Conservation (phyloP, 2,888 invertebrate genomes). For the Melipona beecheii region DNA sequence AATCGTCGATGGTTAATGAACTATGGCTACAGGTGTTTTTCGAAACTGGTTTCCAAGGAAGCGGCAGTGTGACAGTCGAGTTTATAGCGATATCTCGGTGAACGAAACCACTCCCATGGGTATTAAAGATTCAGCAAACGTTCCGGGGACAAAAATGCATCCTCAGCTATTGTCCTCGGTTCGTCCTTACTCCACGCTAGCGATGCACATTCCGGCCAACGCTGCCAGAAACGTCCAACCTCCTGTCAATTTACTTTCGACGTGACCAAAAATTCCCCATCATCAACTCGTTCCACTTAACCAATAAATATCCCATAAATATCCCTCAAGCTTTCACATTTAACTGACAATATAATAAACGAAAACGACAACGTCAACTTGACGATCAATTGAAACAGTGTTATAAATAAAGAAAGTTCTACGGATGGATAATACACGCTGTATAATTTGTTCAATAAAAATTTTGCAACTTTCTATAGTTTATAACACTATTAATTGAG, state of each 20-base stretch:
- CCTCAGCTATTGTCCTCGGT: constrained; percentile 75
- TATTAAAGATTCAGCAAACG: constrained; percentile 75
- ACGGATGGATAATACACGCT: neutral
- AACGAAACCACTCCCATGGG: constrained; percentile 72
- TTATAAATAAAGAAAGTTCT: neutral
- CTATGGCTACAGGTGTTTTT: constrained; percentile 49
- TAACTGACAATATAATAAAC: neutral
- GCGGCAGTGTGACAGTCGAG: neutral
- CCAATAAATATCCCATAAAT: neutral
- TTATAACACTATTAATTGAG: too few relatives aligned
- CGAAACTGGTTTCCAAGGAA: constrained; percentile 28
- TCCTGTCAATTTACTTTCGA: constrained; percentile 21
- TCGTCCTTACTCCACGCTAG: constrained; percentile 69
- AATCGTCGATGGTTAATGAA: neutral
- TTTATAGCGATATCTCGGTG: constrained; percentile 39
- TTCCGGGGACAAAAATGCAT: constrained; percentile 76
- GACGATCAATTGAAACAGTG: neutral
- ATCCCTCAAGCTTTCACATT: neutral
- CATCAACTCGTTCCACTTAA: neutral
- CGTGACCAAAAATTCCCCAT: neutral
- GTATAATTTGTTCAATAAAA: neutral
- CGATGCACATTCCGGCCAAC: constrained; percentile 67
- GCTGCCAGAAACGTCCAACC: constrained; percentile 18
- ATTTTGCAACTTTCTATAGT: too few relatives aligned
- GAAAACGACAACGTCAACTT: neutral